These are phyloP conservation scores for Melanostigma gelatinosum DNA, from an alignment of 2,113 vertebrate species.

Conservation along the genomic window DNA sequence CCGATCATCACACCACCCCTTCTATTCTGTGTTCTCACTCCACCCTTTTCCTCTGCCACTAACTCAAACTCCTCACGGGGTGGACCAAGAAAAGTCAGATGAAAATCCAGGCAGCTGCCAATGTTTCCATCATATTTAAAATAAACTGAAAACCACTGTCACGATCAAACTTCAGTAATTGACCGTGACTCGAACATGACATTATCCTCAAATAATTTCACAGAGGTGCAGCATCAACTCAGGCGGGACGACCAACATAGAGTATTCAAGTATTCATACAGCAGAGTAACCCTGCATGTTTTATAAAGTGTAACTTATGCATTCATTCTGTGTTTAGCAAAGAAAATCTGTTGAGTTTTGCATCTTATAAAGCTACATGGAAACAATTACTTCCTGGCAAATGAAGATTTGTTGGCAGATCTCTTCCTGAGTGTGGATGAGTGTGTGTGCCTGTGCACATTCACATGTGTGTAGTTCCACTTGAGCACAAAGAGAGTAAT, in stretches of 20 bases:
- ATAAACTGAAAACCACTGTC: constrained; percentile 18
- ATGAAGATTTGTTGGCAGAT: constrained; percentile 68
- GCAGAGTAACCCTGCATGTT: neutral
- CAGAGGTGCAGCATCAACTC: constrained; percentile 1
- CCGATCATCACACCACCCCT: constrained; percentile 36
- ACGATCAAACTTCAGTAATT: constrained; percentile 13
- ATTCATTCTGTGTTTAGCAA: constrained; percentile 11
- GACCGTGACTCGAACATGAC: constrained; percentile 13
- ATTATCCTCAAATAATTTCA: neutral
- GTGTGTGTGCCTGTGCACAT: constrained; percentile 27
- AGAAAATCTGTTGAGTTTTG: constrained; percentile 55
- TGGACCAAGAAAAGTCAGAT: neutral
- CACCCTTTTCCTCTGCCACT: constrained; percentile 44
- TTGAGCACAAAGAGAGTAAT: constrained; percentile 69
- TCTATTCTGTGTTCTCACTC: constrained; percentile 31
- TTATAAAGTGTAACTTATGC: constrained; percentile 2
- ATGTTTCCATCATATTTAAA: constrained; percentile 20
- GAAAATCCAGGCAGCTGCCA: constrained; percentile 9
- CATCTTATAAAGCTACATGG: constrained; percentile 69
- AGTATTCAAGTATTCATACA: constrained; percentile 5
- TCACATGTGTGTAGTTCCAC: constrained; percentile 60
- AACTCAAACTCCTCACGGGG: constrained; percentile 1
- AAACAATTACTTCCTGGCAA: constrained; percentile 80
- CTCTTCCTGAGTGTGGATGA: constrained; percentile 33
- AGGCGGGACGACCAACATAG: neutral